Evolutionary conservation across 1,140 invertebrate genomes (phyloP), one percentile per base, ranked within the genome.

Genomic region (Zaprionus camerounensis): DNA sequence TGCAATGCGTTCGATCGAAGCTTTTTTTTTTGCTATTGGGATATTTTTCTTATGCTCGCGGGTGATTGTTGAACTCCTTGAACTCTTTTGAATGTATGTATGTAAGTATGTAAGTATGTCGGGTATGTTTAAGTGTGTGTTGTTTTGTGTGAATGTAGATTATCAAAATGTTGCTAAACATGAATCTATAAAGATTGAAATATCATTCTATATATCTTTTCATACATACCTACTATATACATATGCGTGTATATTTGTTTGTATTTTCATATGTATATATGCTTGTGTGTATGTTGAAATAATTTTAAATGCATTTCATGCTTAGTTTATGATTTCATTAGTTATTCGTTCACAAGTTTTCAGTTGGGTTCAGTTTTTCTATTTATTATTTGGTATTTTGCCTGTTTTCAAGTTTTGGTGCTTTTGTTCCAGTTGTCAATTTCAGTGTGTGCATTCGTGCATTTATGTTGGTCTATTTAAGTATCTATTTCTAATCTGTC

Each of bases 221-320:
- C 17, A 57, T 56, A 55, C 41, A 51, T 53, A 38, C 34, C 22
- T 65, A 34, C 38, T 22, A 56, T 26, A 17, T 55, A 36, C 38
- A 51, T 41, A 46, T 44, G 22, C 44, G 34, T 44, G 13, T 44
- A 26, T 24, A 26, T 34, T 34, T 34, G 9, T 41, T n/a, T 49
- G 20, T 67, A 41, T 44, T 51, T 22, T 11, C 49, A 61, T 51
- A 51, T 38, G 46, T 49, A 36, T 57, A 67, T 61, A 56, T 63
- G 51, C 67, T 28, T 76, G 62, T 70, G 28, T 76, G 67, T 73
- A 53, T 84, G 24, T 73, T 64, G 72, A 80, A 67, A 72, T 81
- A 78, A 65, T 79, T 73, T 76, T 88, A 90, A 88, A 88, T 88
- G 84, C 84, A 88, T 88, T 88, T 81, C 55, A 88, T 88, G 84